phyloP scores from a whole-genome alignment of 2,113 vertebrate genomes.

The Speoplatyrhinus poulsoni region DNA sequence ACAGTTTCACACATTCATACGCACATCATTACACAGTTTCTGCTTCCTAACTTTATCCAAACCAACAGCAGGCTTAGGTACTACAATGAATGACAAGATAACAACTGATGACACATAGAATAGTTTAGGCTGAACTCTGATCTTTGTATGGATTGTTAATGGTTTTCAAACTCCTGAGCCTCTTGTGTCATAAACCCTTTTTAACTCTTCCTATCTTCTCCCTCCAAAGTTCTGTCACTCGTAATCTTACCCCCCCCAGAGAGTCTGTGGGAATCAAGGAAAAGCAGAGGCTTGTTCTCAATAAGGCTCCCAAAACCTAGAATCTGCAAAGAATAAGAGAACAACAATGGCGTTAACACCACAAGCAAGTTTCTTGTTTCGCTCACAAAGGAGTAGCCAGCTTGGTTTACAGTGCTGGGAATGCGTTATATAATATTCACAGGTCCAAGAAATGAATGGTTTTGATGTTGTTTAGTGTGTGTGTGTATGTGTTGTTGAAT shows the following conservation, averaged over 20 bases:
- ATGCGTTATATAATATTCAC: background rate
- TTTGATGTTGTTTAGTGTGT: background rate
- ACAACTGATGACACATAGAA: no score
- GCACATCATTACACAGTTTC: no score
- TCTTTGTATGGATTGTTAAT: background rate
- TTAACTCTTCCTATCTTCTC: background rate
- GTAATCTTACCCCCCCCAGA: constrained; percentile 1
- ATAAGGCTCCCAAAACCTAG: background rate
- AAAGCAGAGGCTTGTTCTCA: background rate
- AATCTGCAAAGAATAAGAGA: background rate
- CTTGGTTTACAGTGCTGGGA: constrained; percentile 1
- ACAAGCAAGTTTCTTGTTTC: background rate
- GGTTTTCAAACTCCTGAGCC: background rate
- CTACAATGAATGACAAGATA: no score
- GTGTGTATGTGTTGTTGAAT: background rate
- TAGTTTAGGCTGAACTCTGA: background rate
- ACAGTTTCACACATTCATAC: no score
- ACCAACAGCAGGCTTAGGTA: no score
- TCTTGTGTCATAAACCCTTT: background rate
- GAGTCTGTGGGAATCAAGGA: background rate
- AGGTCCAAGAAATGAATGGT: background rate
- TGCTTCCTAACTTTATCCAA: no score
- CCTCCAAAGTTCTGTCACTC: background rate
- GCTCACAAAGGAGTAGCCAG: background rate
- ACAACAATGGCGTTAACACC: background rate